A percentile compares a stretch with the other conserved stretches of the same genome.
Conservation (phyloP, 2,888 invertebrate genomes). For the Patella caerulea region DNA sequence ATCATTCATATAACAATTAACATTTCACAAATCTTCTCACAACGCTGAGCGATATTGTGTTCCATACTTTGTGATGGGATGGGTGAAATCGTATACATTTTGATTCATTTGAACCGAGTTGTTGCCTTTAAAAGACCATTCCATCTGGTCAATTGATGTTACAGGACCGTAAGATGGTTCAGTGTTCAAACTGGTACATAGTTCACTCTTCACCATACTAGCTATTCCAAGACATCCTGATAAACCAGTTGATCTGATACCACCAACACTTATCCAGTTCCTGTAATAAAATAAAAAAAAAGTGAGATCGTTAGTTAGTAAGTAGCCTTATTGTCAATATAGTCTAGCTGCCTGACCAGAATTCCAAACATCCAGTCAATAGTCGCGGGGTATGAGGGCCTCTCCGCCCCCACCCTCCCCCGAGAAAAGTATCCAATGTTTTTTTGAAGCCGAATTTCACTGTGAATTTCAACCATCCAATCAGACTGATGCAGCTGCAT, state of each 20-base stretch:
- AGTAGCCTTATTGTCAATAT: too few relatives aligned
- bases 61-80: constrained; percentile 49
- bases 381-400: too few relatives aligned
- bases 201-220: constrained; percentile 41
- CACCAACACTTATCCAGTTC: constrained; percentile 57
- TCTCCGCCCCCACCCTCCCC: too few relatives aligned
- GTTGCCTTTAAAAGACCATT: constrained; percentile 30
- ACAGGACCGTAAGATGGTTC: constrained; percentile 41
- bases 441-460: too few relatives aligned
- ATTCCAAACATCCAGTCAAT: too few relatives aligned
- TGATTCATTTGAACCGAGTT: constrained; percentile 38
- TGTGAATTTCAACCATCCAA: too few relatives aligned
- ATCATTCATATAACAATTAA: too few relatives aligned
- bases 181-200: constrained; percentile 35
- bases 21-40: not conserved
- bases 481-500: too few relatives aligned
- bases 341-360: too few relatives aligned
- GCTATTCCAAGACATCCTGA: constrained; percentile 58
- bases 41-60: constrained; percentile 10
- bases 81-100: constrained; percentile 41
- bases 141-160: constrained; percentile 27
- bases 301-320: too few relatives aligned
- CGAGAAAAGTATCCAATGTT: too few relatives aligned
- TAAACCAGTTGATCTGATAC: constrained; percentile 62
- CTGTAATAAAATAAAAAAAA: constrained; percentile 30